phyloP scores from a whole-genome alignment of 2,113 vertebrate genomes.

The Rhynchomys soricoides region DNA sequence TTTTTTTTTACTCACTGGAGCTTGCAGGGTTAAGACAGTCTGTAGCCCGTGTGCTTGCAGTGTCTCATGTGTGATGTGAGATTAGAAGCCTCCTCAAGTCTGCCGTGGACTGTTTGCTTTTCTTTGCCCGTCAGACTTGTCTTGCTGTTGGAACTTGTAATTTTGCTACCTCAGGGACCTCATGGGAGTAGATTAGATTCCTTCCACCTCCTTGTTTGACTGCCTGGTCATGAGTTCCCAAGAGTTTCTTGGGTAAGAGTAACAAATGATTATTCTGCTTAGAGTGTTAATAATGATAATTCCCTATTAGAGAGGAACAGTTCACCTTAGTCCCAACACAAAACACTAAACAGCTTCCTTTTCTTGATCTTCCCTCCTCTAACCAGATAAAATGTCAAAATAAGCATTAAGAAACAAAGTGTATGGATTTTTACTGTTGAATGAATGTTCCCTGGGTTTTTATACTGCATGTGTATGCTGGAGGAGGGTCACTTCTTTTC shows the following conservation, averaged over 20 bases:
- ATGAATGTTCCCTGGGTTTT: neutral
- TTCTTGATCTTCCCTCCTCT: neutral
- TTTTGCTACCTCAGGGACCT: neutral
- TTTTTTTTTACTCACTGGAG: neutral
- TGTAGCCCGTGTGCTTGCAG: neutral
- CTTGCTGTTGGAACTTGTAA: neutral
- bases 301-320: conserved; percentile 15
- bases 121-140: neutral
- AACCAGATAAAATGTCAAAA: conserved; percentile 46
- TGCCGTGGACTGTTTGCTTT: neutral
- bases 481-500: neutral
- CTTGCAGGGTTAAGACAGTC: neutral
- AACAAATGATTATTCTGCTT: neutral
- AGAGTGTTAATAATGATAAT: neutral
- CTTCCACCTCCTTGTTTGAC: neutral
- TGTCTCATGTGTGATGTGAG: neutral
- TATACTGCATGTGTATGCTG: neutral
- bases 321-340: conserved; percentile 16
- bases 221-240: neutral
- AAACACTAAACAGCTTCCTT: neutral
- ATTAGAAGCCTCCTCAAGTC: neutral
- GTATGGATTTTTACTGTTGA: conserved; percentile 18
- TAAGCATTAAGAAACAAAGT: neutral
- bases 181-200: neutral
- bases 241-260: neutral